Conservation (phyloP, 1,140 invertebrate genomes). For the Bilobella aurantiaca region DNA sequence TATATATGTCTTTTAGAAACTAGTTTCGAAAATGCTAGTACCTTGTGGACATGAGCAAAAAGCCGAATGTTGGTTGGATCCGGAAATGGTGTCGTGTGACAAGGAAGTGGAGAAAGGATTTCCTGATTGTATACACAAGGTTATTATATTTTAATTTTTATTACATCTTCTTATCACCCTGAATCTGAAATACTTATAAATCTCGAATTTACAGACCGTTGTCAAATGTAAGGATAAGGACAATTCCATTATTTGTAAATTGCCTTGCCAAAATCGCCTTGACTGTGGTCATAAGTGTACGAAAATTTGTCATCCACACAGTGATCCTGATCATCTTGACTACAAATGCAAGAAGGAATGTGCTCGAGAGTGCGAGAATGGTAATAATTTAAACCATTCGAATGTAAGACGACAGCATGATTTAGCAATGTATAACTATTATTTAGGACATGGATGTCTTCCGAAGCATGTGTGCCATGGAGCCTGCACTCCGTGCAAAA, state of each 20-base stretch:
- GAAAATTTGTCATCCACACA: constrained; percentile 19
- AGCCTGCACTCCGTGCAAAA: constrained; percentile 22
- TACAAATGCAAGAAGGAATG: constrained; percentile 27
- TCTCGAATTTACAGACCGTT: too few species aligned
- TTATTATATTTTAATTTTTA: constrained; percentile 12
- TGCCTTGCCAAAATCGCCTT: constrained; percentile 17
- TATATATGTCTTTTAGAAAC: too few species aligned
- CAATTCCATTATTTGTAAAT: constrained; percentile 12
- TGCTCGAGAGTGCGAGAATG: constrained; percentile 18
- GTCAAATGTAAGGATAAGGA: constrained; percentile 16
- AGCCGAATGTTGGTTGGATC: constrained; percentile 2
- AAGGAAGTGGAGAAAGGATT: constrained; percentile 19
- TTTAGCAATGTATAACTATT: too few species aligned
- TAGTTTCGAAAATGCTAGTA: constrained; percentile 9
- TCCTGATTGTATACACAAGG: constrained; percentile 25
- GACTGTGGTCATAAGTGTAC: constrained; percentile 29
- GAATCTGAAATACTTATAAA: too few species aligned
- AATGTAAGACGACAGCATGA: too few species aligned
- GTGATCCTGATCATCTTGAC: constrained; percentile 23
- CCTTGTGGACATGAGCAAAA: constrained; percentile 27
- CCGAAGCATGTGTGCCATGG: constrained; percentile 17
- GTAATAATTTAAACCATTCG: too few species aligned
- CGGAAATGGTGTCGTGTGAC: constrained; percentile 22
- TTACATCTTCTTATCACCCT: too few species aligned
- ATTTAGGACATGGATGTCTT: constrained; percentile 20